A percentile compares a stretch with the other conserved stretches of the same genome.
Evolutionary conservation across 2,888 invertebrate species (phyloP).

Genomic region (Chrysodeixis includens): DNA sequence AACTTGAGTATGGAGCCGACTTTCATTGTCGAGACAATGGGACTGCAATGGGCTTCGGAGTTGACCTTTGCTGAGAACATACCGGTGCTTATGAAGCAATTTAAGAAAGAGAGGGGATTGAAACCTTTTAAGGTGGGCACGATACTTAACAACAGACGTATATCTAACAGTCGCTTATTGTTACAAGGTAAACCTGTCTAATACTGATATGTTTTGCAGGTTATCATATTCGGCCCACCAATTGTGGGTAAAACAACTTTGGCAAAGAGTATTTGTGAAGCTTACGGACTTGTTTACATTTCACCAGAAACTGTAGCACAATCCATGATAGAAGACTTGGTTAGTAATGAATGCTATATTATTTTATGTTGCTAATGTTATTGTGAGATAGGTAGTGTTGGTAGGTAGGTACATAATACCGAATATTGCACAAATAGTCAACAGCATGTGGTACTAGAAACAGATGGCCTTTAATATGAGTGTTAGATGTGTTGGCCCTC

Average conservation of each 20-base stretch:
- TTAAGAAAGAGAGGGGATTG: slow-evolving; percentile 86
- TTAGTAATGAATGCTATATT: slow-evolving; percentile 66
- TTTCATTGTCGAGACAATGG: slow-evolving; percentile 86
- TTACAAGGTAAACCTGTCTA: slow-evolving; percentile 42
- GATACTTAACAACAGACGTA: slow-evolving; percentile 19
- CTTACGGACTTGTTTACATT: slow-evolving; percentile 89
- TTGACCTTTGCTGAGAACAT: slow-evolving; percentile 84
- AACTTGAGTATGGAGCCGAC: slow-evolving; percentile 90
- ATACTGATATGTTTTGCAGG: slow-evolving; percentile 60
- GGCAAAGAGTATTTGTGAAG: slow-evolving; percentile 87
- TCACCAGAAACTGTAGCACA: slow-evolving; percentile 87
- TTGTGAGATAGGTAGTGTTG: no score
- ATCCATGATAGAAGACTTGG: slow-evolving; percentile 88
- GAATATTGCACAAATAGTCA: neutral
- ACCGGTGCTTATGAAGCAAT: slow-evolving; percentile 83
- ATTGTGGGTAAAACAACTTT: slow-evolving; percentile 91
- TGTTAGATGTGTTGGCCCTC: neutral
- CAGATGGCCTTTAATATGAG: neutral
- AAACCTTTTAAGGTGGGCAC: slow-evolving; percentile 86
- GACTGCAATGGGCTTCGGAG: slow-evolving; percentile 87
- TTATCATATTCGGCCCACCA: slow-evolving; percentile 91
- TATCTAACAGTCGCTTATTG: slow-evolving; percentile 29
- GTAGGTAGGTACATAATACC: neutral
- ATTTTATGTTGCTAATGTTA: neutral
- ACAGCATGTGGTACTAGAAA: neutral